Evolutionary conservation across 2,797 vertebrate species (phyloP), one percentile per base, ranked within the genome.

Genomic region (Artibeus jamaicensis): DNA sequence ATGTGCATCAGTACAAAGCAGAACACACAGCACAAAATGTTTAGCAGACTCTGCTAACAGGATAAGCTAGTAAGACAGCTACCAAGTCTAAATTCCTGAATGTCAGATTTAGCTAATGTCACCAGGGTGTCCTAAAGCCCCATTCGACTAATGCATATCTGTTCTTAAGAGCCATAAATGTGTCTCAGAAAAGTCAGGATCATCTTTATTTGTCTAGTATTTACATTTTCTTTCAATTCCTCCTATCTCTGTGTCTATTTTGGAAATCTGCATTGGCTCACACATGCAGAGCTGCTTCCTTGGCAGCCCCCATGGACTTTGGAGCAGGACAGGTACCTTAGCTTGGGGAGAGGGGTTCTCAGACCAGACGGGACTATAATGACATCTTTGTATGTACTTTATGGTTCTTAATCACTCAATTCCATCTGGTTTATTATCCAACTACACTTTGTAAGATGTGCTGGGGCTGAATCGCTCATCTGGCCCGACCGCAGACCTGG

Each of bases 71-170:
- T 55, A 55, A 55, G 29, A 48, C 24, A 73, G 65, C 73, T 65
- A 67, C 82, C 79, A 19, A 92, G 76, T 73, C 92, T 74, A 85
- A 95, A 82, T 81, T 95, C 78, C 76, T 22, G 85, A 89, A 68
- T 53, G 90, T 87, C 88, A 89, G 70, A 46, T 86, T 77, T 78
- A 87, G 79, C n/a, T 84, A 24, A 48, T 32, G 84, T 93, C 91
- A 73, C 67, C 4, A 15, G 22, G 14, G 18, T 48, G 50, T 29
- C 81, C 84, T 39, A 34, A 79, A 82, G 44, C 29, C 67, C 55
- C 88, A 62, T 85, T 93, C 88, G 29, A 53, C 3, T 22, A 82
- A 74, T 3, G 14, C 15, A 2, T 44, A 18, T 44, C 62, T 78
- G 39, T 91, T 85, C 79, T 87, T 77, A 94, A 94, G 85, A 91